These are phyloP conservation scores for Selenia dentaria DNA, from an alignment of 2,888 invertebrate genomes.

Conservation along the genomic window DNA sequence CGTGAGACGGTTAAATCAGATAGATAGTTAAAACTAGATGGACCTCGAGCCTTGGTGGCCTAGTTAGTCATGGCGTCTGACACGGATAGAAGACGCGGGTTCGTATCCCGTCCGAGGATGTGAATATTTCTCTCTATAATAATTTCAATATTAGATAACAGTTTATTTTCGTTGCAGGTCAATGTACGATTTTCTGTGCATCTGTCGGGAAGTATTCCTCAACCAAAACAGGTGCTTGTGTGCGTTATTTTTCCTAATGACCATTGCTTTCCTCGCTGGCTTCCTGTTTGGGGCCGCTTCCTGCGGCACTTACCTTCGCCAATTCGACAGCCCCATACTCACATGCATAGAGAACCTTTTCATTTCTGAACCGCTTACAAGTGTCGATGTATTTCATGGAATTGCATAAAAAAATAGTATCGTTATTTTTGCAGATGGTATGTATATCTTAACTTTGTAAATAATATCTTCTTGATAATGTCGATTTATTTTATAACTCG, in stretches of 20 bases:
- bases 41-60: no score
- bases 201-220: constrained; percentile 56
- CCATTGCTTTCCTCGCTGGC: constrained; percentile 54
- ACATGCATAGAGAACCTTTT: constrained; percentile 68
- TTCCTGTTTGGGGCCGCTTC: constrained; percentile 66
- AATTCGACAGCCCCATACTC: constrained; percentile 68
- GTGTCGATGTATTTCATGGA: constrained; percentile 53
- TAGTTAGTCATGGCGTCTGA: no score
- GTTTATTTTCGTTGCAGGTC: constrained; percentile 59
- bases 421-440: background rate
- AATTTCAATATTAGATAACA: no score
- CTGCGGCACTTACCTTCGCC: constrained; percentile 61
- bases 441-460: background rate
- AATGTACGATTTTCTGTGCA: constrained; percentile 55
- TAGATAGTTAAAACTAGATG: no score
- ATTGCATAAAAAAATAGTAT: constrained; percentile 38
- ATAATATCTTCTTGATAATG: background rate
- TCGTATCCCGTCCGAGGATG: no score
- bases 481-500: background rate
- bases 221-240: constrained; percentile 54
- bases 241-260: constrained; percentile 42
- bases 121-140: no score
- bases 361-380: constrained; percentile 46
- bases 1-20: no score
- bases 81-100: no score